Evolutionary conservation across 2,888 invertebrate species (phyloP), one percentile per base, ranked within the genome.

Genomic region (Lycaena phlaeas): DNA sequence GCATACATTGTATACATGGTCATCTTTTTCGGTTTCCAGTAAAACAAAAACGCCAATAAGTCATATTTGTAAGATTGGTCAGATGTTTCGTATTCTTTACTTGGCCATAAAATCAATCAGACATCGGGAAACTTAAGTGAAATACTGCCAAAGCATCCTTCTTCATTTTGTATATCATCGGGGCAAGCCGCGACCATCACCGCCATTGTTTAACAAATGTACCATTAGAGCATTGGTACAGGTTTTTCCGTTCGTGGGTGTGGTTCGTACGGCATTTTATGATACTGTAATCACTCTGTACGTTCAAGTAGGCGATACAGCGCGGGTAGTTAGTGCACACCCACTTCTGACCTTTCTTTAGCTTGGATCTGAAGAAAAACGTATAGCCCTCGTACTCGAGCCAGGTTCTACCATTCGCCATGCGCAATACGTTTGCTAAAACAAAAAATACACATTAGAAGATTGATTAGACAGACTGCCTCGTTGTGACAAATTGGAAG

Each of bases 231-330:
- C 59, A 59, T 11, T 42, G 36, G 30, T 53, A 49, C 0, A 68
- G 12, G 0, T 6, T 25, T 4, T 42, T 49, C 29, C 46, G 58
- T 4, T 43, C 41, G 42, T 69, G 69, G 2, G 43, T 43, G 36
- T 69, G 69, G 1, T 43, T 14, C 0, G 49, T 18, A 7, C 40
- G 41, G 9, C 51, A 38, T 3, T 54, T 43, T 1, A 60, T n/a
- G 2, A 70, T 49, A 3, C 43, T 41, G 14, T 56, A 50, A 2
- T 48, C 7, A 0, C 62, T 61, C 18, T 64, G 57, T 2, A 72
- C 51, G 26, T 53, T 58, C 0, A 72, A 31, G 25, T 36, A 48
- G 0, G 58, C 53, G 30, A 49, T 54, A 44, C 62, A 62, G 7
- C 46, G 46, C 0, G 58, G 57, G 28, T 48, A 52, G 3, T 34